A percentile compares a stretch with the other conserved stretches of the same genome.
Conservation (phyloP, 2,888 invertebrate species). For the Drosophila ezoana region DNA sequence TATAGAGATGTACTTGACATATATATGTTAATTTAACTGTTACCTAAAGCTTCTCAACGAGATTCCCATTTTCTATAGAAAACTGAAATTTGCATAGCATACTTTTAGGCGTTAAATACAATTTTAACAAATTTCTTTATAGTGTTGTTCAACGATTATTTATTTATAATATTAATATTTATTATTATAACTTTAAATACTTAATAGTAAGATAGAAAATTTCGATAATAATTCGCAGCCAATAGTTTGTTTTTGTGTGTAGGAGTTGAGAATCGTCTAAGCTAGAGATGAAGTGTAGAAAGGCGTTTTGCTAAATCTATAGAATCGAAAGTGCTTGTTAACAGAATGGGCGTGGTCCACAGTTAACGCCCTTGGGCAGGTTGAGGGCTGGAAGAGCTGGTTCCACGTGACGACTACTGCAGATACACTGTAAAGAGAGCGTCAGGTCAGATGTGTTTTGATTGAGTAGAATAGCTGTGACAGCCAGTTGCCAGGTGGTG, state of each 20-base stretch:
- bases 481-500: constrained; percentile 34
- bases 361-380: constrained; percentile 54
- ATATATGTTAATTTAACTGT: too few species aligned
- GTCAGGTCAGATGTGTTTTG: constrained; percentile 65
- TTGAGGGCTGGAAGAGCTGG: constrained; percentile 58
- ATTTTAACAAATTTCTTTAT: neutral
- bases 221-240: constrained; percentile 42
- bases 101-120: constrained; percentile 2
- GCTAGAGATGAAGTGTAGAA: constrained; percentile 29
- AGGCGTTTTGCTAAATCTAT: constrained; percentile 44
- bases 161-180: constrained; percentile 51
- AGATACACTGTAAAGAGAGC: constrained; percentile 77
- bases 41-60: too few species aligned
- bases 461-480: constrained; percentile 33
- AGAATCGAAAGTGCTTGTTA: constrained; percentile 44
- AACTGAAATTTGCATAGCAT: neutral
- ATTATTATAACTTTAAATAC: constrained; percentile 64
- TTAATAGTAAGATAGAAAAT: constrained; percentile 58
- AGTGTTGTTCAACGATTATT: constrained; percentile 56
- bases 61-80: too few species aligned
- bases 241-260: constrained; percentile 17
- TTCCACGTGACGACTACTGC: constrained; percentile 67
- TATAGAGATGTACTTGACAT: too few species aligned
- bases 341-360: constrained; percentile 55
- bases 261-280: constrained; percentile 24